Evolutionary conservation across 2,113 vertebrate species (phyloP), one percentile per base, ranked within the genome.

Genomic region (Zosterops lateralis): DNA sequence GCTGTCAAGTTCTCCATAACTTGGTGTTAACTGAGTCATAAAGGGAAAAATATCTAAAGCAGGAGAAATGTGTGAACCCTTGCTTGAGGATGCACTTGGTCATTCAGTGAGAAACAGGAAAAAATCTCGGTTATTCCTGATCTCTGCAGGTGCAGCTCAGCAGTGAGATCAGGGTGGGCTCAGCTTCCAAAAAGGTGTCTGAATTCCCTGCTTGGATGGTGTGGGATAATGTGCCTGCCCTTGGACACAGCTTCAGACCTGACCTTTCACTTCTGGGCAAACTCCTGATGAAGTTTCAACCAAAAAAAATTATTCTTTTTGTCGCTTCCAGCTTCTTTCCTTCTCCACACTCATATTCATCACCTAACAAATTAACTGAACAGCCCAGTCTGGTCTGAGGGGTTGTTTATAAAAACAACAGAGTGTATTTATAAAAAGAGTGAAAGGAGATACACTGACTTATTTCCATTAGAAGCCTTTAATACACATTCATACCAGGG

Each of bases 1-100:
- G 91, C 90, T 96, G 95, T 95, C 96, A 96, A 26, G 40, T 64
- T 92, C 74, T 82, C 81, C 71, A 44, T 79, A 89, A 84, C 73
- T 89, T 80, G 71, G 60, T 77, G 87, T 77, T 92, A 79, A 91
- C 71, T 95, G 94, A 93, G 85, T 92, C 87, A 95, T 74, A 76
- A 91, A 85, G 32, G 75, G 93, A 89, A 93, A 89, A 91, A 83
- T 80, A 82, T 73, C 91, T 58, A 85, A 89, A 91, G 78, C 62
- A 50, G 77, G 73, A 84, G 64, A 83, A 85, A 92, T 47, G 84
- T 85, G 75, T 62, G 74, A 95, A 95, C 84, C 74, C 4, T 85
- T 64, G 38, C 84, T 57, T 91, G 75, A 74, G 76, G 89, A 88
- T 92, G 91, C 68, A 77, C 64, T 87, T 87, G 89, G 94, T 95